These are phyloP conservation scores for Drusus annulatus DNA, from an alignment of 1,140 invertebrate genomes.

Conservation along the genomic window DNA sequence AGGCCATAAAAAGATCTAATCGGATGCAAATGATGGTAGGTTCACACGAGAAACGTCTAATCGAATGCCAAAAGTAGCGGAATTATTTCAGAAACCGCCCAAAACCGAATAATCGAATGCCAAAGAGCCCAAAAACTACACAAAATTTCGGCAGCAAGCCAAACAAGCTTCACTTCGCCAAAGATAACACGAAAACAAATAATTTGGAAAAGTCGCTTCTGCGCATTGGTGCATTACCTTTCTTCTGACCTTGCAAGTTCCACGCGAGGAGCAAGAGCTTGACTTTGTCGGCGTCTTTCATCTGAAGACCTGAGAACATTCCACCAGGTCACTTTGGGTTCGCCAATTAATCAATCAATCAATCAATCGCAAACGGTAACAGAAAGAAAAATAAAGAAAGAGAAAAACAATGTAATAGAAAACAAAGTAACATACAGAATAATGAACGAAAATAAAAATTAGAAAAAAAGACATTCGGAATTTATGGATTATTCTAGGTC, in stretches of 20 bases:
- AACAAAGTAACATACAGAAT: background rate
- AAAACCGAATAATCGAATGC: no score
- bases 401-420: background rate
- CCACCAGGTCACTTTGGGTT: conserved; percentile 62
- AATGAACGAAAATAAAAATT: background rate
- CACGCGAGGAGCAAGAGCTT: conserved; percentile 88
- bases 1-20: no score
- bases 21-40: no score
- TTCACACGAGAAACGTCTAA: no score
- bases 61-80: no score
- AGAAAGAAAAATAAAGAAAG: background rate
- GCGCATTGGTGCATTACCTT: conserved; percentile 44
- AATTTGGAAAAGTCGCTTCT: background rate
- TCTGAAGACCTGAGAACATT: conserved; percentile 63
- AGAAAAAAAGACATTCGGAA: no score
- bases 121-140: background rate
- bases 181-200: conserved; percentile 6
- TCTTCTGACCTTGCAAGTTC: conserved; percentile 83
- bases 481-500: no score
- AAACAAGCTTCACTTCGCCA: background rate
- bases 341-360: conserved; percentile 3
- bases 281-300: conserved; percentile 88
- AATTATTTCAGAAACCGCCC: no score
- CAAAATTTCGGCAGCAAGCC: background rate
- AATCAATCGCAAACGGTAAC: background rate